Evolutionary conservation across 92 coral and sea anemone genomes (phyloP), one percentile per base, ranked within the genome.

Genomic region (Galaxea fascicularis): DNA sequence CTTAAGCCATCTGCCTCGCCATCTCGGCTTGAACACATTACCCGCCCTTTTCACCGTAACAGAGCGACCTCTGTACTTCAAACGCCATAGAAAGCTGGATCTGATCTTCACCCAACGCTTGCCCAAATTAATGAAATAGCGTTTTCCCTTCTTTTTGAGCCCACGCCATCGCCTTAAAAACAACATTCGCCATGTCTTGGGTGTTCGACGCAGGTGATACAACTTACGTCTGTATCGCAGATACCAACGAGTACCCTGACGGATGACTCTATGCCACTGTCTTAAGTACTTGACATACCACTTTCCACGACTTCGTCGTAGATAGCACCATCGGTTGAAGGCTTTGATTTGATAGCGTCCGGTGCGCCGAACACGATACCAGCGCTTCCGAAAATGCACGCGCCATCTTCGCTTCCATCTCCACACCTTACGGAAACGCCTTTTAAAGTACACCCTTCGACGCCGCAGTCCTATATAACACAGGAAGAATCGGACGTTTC

Each of bases 321-420:
- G 70, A 57, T 71, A 54, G 7, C 68, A n/a, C 86, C 86, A 82
- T 10, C 11, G 20, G 66, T 82, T 82, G 21, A 35, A 14, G 39
- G 57, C 69, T n/a, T 59, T 20, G 25, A 82, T 71, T 70, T 82
- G 86, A 59, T 54, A 82, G 12, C 86, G 63, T 20, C 86, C 86
- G 41, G 86, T 71, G 3, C 86, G 78, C 26, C 78, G 86, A 30
- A 82, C 45, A 16, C 86, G 77, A 31, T 24, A 21, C 78, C 57
- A 68, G 47, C 86, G 86, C 30, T 57, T 39, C 11, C 71, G 17
- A 22, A 14, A 25, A 26, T 44, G 54, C 0, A 82, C 25, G 21
- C 78, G 56, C 86, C 86, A 82, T 26, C 15, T 7, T 22, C 71
- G 77, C 60, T 71, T 82, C 86, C 86, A 82, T 10, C 86, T 70